These are phyloP conservation scores for Nyctalus aviator DNA, from an alignment of 2,797 vertebrate genomes.

Conservation along the genomic window DNA sequence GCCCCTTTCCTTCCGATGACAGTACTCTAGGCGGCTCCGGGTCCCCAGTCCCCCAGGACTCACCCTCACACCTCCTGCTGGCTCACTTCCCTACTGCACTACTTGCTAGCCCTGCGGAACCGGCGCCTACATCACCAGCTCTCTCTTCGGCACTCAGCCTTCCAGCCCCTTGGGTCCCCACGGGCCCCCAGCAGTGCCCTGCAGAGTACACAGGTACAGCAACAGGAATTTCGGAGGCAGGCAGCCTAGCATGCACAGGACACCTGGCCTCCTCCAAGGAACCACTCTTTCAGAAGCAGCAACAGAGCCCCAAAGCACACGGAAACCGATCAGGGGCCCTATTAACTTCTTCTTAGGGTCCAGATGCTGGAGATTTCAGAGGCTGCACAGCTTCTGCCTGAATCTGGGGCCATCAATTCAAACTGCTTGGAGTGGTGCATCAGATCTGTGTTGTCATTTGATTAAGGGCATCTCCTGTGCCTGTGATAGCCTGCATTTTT, in stretches of 20 bases:
- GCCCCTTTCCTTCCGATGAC: slow-evolving; percentile 99
- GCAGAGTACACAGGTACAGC: slow-evolving; percentile 76
- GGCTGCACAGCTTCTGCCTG: slow-evolving; percentile 33
- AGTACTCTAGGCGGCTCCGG: slow-evolving; percentile 97
- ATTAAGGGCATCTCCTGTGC: not conserved
- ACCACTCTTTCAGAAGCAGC: slow-evolving; percentile 8
- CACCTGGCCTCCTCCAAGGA: slow-evolving; percentile 59
- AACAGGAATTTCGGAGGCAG: slow-evolving; percentile 80
- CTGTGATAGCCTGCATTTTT: not conserved
- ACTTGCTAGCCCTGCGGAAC: slow-evolving; percentile 85
- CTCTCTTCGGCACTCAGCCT: slow-evolving; percentile 84
- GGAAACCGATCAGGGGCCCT: slow-evolving; percentile 35
- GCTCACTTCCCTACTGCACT: slow-evolving; percentile 88
- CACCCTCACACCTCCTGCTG: slow-evolving; percentile 85
- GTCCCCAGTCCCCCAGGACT: slow-evolving; percentile 87
- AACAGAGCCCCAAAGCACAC: not conserved
- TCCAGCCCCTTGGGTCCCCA: slow-evolving; percentile 84
- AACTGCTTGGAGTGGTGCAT: not conserved
- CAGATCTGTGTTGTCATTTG: not conserved
- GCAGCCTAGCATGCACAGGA: slow-evolving; percentile 51
- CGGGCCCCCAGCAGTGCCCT: slow-evolving; percentile 75
- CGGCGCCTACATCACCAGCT: slow-evolving; percentile 82
- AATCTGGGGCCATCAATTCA: not conserved
- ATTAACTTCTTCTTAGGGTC: not conserved
- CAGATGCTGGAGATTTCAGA: slow-evolving; percentile 48